Conservation (phyloP, 2,888 invertebrate genomes). For the Cheilosia grossa region DNA sequence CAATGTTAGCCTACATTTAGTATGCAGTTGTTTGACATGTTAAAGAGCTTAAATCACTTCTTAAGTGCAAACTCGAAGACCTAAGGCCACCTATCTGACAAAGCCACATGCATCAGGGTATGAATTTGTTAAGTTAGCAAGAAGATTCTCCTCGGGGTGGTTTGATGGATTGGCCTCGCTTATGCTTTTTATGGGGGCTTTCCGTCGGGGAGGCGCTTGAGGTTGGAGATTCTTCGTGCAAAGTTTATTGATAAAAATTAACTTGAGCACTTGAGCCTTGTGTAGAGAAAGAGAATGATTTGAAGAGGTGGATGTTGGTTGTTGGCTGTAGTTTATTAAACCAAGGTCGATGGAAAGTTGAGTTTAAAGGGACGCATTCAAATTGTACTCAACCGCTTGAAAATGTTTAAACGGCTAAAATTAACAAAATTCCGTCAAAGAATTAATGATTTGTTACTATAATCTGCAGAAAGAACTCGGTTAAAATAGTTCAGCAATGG, state of each 20-base stretch:
- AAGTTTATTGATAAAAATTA: conserved; percentile 11
- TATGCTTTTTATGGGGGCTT: conserved; percentile 5
- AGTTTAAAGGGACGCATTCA: too few species aligned
- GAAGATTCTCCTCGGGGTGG: conserved; percentile 3
- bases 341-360: too few species aligned
- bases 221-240: conserved; percentile 9
- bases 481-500: too few species aligned
- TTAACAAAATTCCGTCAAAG: too few species aligned
- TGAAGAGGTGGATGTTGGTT: background rate
- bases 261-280: background rate
- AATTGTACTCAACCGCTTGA: too few species aligned
- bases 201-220: background rate
- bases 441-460: too few species aligned
- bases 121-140: conserved; percentile 13
- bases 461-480: too few species aligned
- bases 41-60: conserved; percentile 36
- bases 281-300: background rate
- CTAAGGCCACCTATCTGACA: conserved; percentile 26
- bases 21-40: conserved; percentile 4
- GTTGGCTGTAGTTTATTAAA: too few species aligned
- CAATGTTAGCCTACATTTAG: conserved; percentile 8
- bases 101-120: conserved; percentile 32
- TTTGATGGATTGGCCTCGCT: conserved; percentile 35
- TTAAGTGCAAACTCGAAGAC: conserved; percentile 42
- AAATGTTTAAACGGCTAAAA: too few species aligned